These are phyloP conservation scores for Naja naja DNA, from an alignment of 2,113 vertebrate species.

Conservation along the genomic window DNA sequence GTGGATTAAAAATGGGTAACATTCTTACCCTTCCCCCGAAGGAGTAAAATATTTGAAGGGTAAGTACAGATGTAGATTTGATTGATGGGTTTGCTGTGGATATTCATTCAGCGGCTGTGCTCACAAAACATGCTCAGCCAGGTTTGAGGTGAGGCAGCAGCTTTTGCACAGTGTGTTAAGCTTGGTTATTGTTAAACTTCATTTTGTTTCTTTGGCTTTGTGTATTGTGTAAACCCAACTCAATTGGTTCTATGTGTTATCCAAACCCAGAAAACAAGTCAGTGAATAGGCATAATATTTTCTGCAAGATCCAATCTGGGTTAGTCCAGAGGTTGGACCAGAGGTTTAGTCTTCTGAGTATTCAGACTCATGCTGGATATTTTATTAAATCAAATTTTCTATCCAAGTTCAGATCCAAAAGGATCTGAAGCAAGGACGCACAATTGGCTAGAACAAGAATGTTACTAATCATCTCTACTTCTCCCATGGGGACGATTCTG, in stretches of 20 bases:
- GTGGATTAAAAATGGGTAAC: background rate
- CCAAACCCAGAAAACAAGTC: background rate
- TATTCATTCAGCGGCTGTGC: background rate
- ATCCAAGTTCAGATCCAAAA: background rate
- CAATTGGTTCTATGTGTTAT: background rate
- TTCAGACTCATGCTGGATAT: background rate
- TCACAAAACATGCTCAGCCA: background rate
- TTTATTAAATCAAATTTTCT: background rate
- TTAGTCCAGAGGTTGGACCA: background rate
- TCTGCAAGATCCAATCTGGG: background rate
- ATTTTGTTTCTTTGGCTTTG: background rate
- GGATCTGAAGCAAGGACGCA: background rate
- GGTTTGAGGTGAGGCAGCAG: background rate
- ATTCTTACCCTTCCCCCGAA: slow-evolving; percentile 22
- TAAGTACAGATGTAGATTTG: background rate
- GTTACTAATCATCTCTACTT: background rate
- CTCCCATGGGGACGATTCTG: background rate
- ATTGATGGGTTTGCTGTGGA: background rate
- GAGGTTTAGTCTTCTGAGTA: background rate
- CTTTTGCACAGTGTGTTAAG: background rate
- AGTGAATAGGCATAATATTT: background rate
- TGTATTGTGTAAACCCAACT: background rate
- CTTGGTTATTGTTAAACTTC: background rate
- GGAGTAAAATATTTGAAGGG: slow-evolving; percentile 23
- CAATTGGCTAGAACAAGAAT: background rate